Evolutionary conservation across 2,888 invertebrate species (phyloP).

Genomic region (Herminia tarsipennalis): DNA sequence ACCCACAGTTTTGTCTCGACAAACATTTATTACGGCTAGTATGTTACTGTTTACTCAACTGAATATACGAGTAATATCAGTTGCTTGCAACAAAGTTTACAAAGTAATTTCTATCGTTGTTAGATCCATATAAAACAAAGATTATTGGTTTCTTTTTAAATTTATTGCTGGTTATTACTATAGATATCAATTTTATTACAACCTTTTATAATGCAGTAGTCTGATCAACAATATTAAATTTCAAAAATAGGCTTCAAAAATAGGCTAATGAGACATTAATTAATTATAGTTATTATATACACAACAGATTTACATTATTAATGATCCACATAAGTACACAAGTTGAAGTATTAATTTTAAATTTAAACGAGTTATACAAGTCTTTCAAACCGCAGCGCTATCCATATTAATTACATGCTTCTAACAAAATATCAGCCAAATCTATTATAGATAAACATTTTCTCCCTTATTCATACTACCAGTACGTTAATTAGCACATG

Average conservation of each 20-base stretch:
- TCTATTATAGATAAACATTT: no score
- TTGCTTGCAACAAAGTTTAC: no score
- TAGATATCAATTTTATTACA: constrained; percentile 62
- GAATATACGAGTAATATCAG: no score
- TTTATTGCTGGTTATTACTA: constrained; percentile 38
- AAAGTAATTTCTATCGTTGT: no score
- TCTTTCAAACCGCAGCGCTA: constrained; percentile 6
- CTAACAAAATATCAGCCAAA: no score
- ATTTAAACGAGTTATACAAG: constrained; percentile 2
- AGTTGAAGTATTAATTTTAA: neutral
- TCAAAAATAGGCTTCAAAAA: constrained; percentile 49
- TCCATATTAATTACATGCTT: neutral
- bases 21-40: no score
- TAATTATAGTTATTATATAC: constrained; percentile 51
- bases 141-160: no score
- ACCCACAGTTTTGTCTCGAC: no score
- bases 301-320: constrained; percentile 44
- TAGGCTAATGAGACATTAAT: constrained; percentile 53
- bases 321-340: constrained; percentile 8
- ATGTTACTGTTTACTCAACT: no score
- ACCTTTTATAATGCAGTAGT: constrained; percentile 63
- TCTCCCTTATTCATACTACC: no score
- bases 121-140: no score
- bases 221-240: constrained; percentile 62
- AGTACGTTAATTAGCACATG: no score